These are phyloP conservation scores for Girardinus metallicus DNA, from an alignment of 2,797 vertebrate genomes.

Conservation along the genomic window DNA sequence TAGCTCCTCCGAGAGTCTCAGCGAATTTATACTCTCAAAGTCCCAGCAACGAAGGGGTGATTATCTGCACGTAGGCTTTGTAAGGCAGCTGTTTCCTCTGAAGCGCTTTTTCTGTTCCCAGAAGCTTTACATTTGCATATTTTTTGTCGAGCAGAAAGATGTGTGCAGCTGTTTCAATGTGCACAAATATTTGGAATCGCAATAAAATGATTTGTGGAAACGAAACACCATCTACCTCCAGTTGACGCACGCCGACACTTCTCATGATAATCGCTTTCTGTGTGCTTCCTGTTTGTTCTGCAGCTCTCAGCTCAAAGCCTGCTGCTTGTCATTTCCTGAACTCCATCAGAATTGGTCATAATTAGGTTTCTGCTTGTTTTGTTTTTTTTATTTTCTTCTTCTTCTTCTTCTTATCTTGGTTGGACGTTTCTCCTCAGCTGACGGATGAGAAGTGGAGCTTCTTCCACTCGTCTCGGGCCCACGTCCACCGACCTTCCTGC, in stretches of 20 bases:
- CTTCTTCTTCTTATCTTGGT: background rate
- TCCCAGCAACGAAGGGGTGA: constrained; percentile 71
- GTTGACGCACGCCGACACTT: constrained; percentile 17
- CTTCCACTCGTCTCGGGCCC: constrained; percentile 89
- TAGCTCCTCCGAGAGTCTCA: constrained; percentile 68
- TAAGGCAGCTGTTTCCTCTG: constrained; percentile 1
- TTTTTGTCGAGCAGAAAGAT: constrained; percentile 13
- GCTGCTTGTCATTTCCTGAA: background rate
- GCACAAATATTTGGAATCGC: background rate
- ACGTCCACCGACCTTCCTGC: constrained; percentile 90
- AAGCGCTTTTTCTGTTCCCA: constrained; percentile 15
- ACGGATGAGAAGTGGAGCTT: constrained; percentile 94
- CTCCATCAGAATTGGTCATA: constrained; percentile 22
- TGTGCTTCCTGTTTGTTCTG: constrained; percentile 22
- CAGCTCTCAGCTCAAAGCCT: constrained; percentile 8
- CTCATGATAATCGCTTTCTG: background rate
- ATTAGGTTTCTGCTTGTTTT: constrained; percentile 1
- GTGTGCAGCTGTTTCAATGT: constrained; percentile 3
- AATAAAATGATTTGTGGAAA: constrained; percentile 12
- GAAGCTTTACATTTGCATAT: constrained; percentile 17
- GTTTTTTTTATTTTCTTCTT: background rate
- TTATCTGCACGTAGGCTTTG: constrained; percentile 67
- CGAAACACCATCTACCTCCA: constrained; percentile 64
- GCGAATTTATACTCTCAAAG: constrained; percentile 52
- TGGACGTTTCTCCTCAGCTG: constrained; percentile 72